Conservation (phyloP, 2,797 vertebrate species). For the Megalops cyprinoides region DNA sequence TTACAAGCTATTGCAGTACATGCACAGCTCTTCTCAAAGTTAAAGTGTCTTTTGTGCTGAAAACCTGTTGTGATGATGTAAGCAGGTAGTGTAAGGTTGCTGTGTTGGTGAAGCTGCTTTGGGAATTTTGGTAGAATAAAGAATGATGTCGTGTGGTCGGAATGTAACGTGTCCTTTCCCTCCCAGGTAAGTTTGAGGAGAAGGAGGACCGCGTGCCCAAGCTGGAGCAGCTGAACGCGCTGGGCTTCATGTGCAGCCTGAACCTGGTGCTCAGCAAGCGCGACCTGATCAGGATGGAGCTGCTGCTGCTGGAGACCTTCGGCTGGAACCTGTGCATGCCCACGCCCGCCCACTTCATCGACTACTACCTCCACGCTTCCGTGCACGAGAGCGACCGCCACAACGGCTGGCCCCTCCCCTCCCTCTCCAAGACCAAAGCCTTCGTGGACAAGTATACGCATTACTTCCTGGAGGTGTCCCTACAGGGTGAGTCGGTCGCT, state of each 20-base stretch:
- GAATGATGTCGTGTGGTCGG: background rate
- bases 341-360: conserved; percentile 89
- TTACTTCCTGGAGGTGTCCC: conserved; percentile 88
- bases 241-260: conserved; percentile 81
- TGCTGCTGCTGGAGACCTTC: conserved; percentile 87
- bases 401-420: conserved; percentile 84
- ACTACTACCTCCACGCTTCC: conserved; percentile 89
- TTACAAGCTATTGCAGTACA: too few relatives aligned
- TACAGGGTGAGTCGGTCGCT: conserved; percentile 78
- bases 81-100: background rate
- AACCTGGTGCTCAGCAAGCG: conserved; percentile 83
- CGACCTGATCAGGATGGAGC: conserved; percentile 86
- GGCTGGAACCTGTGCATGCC: conserved; percentile 91
- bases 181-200: conserved; percentile 86
- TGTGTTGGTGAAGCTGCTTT: too few relatives aligned
- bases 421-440: conserved; percentile 81
- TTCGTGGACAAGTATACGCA: conserved; percentile 89
- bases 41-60: background rate
- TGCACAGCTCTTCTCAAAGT: too few relatives aligned
- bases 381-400: conserved; percentile 84
- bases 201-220: conserved; percentile 87
- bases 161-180: background rate
- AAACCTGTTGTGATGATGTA: background rate
- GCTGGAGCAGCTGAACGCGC: conserved; percentile 85
- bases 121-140: too few relatives aligned